Percentiles rank a stretch among this genome's conserved stretches.
These are phyloP conservation scores for Micrasema minimum DNA, from an alignment of 1,140 invertebrate species.

Conservation along the genomic window DNA sequence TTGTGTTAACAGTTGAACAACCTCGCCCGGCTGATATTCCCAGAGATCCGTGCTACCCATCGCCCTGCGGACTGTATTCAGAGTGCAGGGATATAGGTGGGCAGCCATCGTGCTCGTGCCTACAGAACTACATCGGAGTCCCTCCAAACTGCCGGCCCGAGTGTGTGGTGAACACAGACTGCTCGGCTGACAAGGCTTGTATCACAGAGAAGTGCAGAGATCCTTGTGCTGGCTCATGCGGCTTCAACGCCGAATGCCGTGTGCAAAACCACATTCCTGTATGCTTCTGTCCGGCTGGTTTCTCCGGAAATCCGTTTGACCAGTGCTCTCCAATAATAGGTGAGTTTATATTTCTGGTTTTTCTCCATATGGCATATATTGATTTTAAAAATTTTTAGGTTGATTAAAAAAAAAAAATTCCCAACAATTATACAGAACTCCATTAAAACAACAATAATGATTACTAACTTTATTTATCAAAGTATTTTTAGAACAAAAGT, in stretches of 20 bases:
- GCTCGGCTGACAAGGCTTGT: slow-evolving; percentile 78
- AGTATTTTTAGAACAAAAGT: too few relatives aligned
- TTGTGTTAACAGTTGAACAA: slow-evolving; percentile 66
- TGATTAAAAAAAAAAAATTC: too few relatives aligned
- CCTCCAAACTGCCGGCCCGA: slow-evolving; percentile 75
- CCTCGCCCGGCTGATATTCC: slow-evolving; percentile 68
- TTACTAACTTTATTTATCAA: too few relatives aligned
- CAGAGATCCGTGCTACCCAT: slow-evolving; percentile 78
- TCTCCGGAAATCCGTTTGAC: slow-evolving; percentile 81
- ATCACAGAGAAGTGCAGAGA: slow-evolving; percentile 82
- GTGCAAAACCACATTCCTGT: slow-evolving; percentile 82
- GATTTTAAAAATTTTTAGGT: too few relatives aligned
- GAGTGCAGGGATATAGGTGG: slow-evolving; percentile 72
- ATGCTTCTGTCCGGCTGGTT: slow-evolving; percentile 77
- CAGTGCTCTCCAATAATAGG: slow-evolving; percentile 65
- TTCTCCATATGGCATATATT: too few relatives aligned
- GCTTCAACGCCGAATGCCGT: slow-evolving; percentile 79
- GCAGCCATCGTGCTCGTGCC: slow-evolving; percentile 76
- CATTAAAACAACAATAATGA: too few relatives aligned
- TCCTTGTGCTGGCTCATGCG: slow-evolving; percentile 85
- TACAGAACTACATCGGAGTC: slow-evolving; percentile 74
- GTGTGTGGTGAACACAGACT: slow-evolving; percentile 75
- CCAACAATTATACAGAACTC: too few relatives aligned
- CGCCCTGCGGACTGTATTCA: slow-evolving; percentile 83
- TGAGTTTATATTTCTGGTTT: slow-evolving; percentile 53